These are phyloP conservation scores for Diplazon laetatorius DNA, from an alignment of 2,888 invertebrate species.

Conservation along the genomic window DNA sequence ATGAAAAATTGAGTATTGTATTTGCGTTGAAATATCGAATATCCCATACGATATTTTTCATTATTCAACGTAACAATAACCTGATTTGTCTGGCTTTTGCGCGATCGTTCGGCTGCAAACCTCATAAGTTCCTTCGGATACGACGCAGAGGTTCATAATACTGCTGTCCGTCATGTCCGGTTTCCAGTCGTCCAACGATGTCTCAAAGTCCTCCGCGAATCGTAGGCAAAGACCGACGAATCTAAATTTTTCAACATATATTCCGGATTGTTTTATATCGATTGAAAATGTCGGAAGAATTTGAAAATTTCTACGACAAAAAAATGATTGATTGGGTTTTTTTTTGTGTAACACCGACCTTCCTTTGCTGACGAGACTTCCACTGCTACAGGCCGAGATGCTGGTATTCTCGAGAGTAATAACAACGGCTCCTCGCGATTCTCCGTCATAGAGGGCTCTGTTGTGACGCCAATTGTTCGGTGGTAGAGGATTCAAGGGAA, in stretches of 20 bases:
- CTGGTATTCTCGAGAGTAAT: constrained; percentile 98
- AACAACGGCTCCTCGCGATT: constrained; percentile 95
- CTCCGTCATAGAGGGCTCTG: constrained; percentile 88
- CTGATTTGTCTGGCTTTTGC: constrained; percentile 89
- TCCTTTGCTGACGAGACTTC: constrained; percentile 97
- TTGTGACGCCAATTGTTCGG: constrained; percentile 86
- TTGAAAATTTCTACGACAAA: no score
- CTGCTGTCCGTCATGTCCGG: constrained; percentile 91
- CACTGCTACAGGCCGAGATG: constrained; percentile 96
- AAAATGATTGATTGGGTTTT: no score
- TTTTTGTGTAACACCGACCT: no score
- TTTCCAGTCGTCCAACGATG: constrained; percentile 98
- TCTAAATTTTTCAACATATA: constrained; percentile 78
- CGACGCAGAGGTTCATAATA: constrained; percentile 96
- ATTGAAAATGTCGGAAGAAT: no score
- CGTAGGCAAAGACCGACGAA: constrained; percentile 95
- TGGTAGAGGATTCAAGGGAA: constrained; percentile 94
- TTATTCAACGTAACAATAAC: constrained; percentile 80
- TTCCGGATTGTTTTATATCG: no score
- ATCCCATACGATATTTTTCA: neutral
- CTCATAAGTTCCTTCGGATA: constrained; percentile 99
- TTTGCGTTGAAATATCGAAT: constrained; percentile 8
- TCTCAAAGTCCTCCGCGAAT: constrained; percentile 98
- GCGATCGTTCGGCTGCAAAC: constrained; percentile 97
- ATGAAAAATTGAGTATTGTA: constrained; percentile 61